Conservation (phyloP, 2,113 vertebrate species). For the Neoarius graeffei region DNA sequence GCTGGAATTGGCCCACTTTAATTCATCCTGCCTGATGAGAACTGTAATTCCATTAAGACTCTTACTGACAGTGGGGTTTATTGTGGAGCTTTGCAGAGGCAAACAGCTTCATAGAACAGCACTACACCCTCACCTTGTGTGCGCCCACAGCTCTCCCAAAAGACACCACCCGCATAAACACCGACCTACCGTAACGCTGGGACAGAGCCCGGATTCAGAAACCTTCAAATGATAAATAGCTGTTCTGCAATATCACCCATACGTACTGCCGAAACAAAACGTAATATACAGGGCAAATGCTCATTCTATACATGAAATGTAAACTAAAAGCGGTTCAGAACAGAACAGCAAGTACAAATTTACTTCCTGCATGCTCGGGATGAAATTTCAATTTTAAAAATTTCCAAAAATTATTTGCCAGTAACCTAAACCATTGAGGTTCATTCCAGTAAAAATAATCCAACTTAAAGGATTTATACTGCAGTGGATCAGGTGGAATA, state of each 20-base stretch:
- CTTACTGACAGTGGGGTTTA: constrained; percentile 39
- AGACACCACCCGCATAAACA: constrained; percentile 33
- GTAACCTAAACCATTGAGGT: background rate
- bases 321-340: background rate
- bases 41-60: constrained; percentile 39
- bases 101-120: background rate
- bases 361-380: background rate
- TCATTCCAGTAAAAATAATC: background rate
- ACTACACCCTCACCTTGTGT: constrained; percentile 2
- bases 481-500: no score
- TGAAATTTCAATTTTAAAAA: background rate
- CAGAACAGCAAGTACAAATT: background rate
- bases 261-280: background rate
- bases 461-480: background rate
- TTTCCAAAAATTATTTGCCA: background rate
- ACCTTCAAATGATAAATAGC: background rate
- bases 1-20: constrained; percentile 32
- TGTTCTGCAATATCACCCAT: background rate
- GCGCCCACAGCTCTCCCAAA: background rate
- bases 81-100: background rate
- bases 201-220: background rate
- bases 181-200: background rate
- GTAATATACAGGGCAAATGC: background rate
- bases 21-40: constrained; percentile 46
- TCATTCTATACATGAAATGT: background rate